Base-by-base conservation (phyloP, 2,888 invertebrate genomes). In the Drosophila emarginata region DNA sequence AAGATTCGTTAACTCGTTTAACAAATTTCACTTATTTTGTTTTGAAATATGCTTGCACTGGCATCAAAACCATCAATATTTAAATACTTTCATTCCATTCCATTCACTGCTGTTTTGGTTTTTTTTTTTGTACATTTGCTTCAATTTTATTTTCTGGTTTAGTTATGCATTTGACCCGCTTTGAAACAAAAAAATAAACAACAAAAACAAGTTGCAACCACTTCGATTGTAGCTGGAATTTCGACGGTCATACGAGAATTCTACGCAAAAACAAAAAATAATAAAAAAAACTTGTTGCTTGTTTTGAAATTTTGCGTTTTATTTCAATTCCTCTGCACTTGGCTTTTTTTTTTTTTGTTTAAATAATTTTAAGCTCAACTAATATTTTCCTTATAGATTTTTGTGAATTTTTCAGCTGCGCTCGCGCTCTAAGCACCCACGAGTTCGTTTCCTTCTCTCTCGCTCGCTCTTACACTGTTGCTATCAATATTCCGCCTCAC, bases 111-210 rank as follows among this genome's bases (percentile, higher is more conserved):
- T 28, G 60, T 57, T 45, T n/a, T n/a, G n/a, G n/a, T n/a, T n/a
- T n/a, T n/a, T n/a, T n/a, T n/a, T 12, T 18, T 45, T 21, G 45
- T 45, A 12, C 18, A 14, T 21, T 45, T 45, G 45, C 21, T 18
- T 45, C 9, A 21, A 45, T 61, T 74, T 36, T 36, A 26, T 52
- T 52, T 52, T n/a, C 26, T 76, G 61, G 70, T 76, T 86, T 77
- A 72, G 71, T 85, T 86, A 83, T 83, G 88, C 70, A 80, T 68
- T 86, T 82, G 88, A 87, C 88, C 88, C 86, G 82, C 83, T 85
- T 79, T 77, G 74, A 61, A 61, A 51, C 11, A 61, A 60, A 74
- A 76, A 72, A 61, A 75, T 70, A 60, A 50, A 32, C 7, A 32
- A 45, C 12, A 58, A 59, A 73, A 79, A 72, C 65, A 75, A 74